phyloP scores from a whole-genome alignment of 1,140 invertebrate genomes.

The Drosophila repletoides region DNA sequence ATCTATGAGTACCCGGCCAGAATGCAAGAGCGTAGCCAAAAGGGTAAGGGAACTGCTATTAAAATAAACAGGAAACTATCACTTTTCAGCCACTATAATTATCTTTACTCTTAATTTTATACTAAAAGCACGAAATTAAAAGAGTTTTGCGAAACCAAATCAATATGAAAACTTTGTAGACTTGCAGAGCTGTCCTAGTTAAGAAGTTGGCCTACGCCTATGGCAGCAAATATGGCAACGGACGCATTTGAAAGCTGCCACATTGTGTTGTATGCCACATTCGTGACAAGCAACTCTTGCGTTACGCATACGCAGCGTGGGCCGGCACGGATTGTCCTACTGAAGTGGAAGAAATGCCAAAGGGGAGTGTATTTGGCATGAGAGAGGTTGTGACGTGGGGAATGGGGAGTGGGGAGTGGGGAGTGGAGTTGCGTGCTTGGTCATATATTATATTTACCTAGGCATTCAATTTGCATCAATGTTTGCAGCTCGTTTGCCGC shows the following conservation, averaged over 20 bases:
- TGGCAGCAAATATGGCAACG: too few species aligned
- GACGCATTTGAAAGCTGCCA: slow-evolving; percentile 38
- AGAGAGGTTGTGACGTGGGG: too few species aligned
- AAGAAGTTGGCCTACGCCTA: too few species aligned
- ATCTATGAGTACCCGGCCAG: neutral
- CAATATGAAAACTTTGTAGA: too few species aligned
- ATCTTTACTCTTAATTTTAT: too few species aligned
- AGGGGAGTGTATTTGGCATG: neutral
- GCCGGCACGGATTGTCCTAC: slow-evolving; percentile 39
- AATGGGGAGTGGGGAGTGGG: neutral
- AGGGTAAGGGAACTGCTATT: too few species aligned
- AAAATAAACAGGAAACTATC: too few species aligned
- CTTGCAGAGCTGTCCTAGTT: too few species aligned
- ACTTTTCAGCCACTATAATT: too few species aligned
- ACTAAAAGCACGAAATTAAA: too few species aligned
- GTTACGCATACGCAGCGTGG: slow-evolving; percentile 70
- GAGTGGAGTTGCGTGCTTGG: slow-evolving; percentile 19
- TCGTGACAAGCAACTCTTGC: slow-evolving; percentile 59
- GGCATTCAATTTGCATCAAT: slow-evolving; percentile 46
- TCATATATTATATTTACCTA: slow-evolving; percentile 53
- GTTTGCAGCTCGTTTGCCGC: slow-evolving; percentile 3
- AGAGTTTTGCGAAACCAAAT: too few species aligned
- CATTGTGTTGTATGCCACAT: slow-evolving; percentile 45
- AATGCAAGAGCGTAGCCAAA: too few species aligned
- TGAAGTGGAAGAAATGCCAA: slow-evolving; percentile 6